Base-by-base conservation (phyloP, 2,888 invertebrate species). In the Agrenia bidenticulata region DNA sequence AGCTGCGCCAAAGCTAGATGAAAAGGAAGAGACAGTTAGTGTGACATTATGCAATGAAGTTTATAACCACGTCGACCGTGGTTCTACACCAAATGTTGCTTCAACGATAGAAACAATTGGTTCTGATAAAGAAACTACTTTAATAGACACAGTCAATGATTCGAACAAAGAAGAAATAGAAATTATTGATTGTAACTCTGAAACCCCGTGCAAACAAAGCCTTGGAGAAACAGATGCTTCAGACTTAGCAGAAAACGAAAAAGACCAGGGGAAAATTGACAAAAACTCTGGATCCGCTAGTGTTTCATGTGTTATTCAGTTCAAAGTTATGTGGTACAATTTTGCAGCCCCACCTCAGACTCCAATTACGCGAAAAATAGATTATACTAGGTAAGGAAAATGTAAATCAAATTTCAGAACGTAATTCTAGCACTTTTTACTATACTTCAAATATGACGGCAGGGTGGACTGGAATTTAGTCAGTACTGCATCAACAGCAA, bases 261-360 rank as follows among this genome's bases (percentile, higher is more conserved):
- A 54, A 32, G 37, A 54, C 4, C 24, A 54, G 23, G 11, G 19
- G 2, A 37, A 55, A 32, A 50, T 19, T 5, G 86, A 86, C 51
- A 81, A 67, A 42, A 61, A 61, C 21, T 59, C 41, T 5, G 72
- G 69, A 19, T 60, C 73, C 4, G 71, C 75, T 2, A 72, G 58
- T 54, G 73, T 93, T 0, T 92, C 92, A 0, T 93, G 93, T 77
- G 87, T 91, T 1, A 89, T 95, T 61, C 92, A 95, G 78, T 81
- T 97, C 63, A 90, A 90, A 79, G 87, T 90, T 0, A 90, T 94
- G 51, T 97, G 96, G 96, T 94, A 97, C 77, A 96, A 96, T 80
- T 97, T 97, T 81, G 96, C 97, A 4, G 96, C 97, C 0, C 96
- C 97, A 0, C 96, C 96, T 0, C 86, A 93, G 69, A 92, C 94